Evolutionary conservation across 2,888 invertebrate species (phyloP), one percentile per base, ranked within the genome.

Genomic region (Keiferia lycopersicella): DNA sequence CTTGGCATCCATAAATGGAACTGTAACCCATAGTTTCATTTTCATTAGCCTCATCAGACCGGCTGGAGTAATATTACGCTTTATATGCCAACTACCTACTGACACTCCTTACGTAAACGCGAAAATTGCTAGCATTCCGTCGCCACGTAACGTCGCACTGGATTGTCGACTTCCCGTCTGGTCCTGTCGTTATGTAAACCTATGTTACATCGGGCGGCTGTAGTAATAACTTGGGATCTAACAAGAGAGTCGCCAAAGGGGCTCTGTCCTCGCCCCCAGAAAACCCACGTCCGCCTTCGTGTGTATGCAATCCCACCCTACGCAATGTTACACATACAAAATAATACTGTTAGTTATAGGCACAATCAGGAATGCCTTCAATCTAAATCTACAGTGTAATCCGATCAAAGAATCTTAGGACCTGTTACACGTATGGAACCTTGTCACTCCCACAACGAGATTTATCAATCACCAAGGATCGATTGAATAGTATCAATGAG

Each of bases 401-500:
- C 39, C 39, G 22, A 34, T 56, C 60, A 62, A 61, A 64, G 58
- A 61, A 50, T 50, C 48, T 61, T 50, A 34, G 41, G 61, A 69
- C 66, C 66, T 74, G 75, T 74, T 70, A 69, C 74, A 70, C 20
- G 56, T 56, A 30, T 77, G 78, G 76, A 73, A 73, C 75, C 74
- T 73, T 79, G 82, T 80, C 82, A 83, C 88, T 81, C 88, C 89
- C 84, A 87, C 88, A 73, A 76, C 72, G 70, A 75, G 76, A 78
- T 81, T 83, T 85, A 87, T 88, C 87, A 85, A 87, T 88, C 84
- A 86, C 79, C 81, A 84, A 88, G 89, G 88, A 91, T 89, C 87
- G 84, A 82, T 85, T 81, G 83, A 86, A 87, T 83, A 81, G 81
- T 85, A 87, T 87, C 87, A 88, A 87, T 88, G 84, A 84, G 84